Percentiles rank a stretch among this genome's conserved stretches.
These are phyloP conservation scores for Heliconius himera DNA, from an alignment of 1,140 invertebrate genomes.

Conservation along the genomic window DNA sequence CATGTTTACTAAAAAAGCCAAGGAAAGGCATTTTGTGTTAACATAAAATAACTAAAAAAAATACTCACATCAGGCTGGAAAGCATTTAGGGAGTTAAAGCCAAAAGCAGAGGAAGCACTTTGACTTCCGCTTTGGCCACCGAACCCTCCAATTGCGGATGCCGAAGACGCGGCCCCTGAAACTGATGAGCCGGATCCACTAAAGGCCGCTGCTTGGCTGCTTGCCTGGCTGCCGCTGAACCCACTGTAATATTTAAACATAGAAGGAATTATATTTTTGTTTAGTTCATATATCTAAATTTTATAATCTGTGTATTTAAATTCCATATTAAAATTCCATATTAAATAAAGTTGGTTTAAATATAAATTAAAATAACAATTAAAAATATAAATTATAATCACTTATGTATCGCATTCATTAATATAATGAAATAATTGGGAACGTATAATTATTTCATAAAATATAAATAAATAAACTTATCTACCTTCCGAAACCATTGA, in stretches of 20 bases:
- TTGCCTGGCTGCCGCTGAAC: slow-evolving; percentile 70
- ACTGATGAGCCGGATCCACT: slow-evolving; percentile 48
- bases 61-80: slow-evolving; percentile 62
- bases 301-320: too few relatives aligned
- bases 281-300: too few relatives aligned
- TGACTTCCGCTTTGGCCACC: slow-evolving; percentile 53
- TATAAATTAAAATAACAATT: too few relatives aligned
- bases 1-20: too few relatives aligned
- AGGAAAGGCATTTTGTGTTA: neutral
- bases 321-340: too few relatives aligned
- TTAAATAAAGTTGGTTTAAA: too few relatives aligned
- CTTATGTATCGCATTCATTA: neutral
- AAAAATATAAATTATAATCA: too few relatives aligned
- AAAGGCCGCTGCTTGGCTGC: slow-evolving; percentile 73
- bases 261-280: neutral
- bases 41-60: neutral
- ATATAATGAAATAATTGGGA: neutral
- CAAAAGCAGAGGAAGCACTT: slow-evolving; percentile 69
- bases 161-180: slow-evolving; percentile 62
- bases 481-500: slow-evolving; percentile 73
- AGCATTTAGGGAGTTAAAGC: slow-evolving; percentile 64
- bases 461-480: neutral
- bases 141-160: slow-evolving; percentile 55
- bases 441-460: neutral
- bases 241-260: slow-evolving; percentile 44